Conservation (phyloP, 1,140 invertebrate genomes). For the Heliothis subflexa region DNA sequence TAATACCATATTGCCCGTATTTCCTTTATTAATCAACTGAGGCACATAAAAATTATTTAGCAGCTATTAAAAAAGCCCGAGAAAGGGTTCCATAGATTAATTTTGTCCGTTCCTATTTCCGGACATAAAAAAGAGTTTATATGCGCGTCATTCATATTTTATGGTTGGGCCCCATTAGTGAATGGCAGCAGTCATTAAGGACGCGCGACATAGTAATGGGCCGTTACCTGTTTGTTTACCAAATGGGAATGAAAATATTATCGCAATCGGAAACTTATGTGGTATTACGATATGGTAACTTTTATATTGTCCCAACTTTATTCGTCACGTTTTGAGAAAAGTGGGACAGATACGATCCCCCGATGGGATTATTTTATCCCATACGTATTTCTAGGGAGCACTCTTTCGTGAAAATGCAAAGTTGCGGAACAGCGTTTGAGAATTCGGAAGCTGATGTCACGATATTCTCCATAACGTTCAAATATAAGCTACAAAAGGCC, state of each 20-base stretch:
- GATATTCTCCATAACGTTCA: not conserved
- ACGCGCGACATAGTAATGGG: slow-evolving; percentile 31
- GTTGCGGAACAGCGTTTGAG: too few relatives aligned
- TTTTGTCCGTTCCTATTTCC: slow-evolving; percentile 36
- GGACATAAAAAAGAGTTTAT: slow-evolving; percentile 30
- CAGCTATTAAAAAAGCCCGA: slow-evolving; percentile 1
- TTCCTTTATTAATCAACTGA: too few relatives aligned
- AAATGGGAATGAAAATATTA: slow-evolving; percentile 30
- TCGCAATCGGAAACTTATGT: not conserved
- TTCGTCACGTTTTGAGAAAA: too few relatives aligned
- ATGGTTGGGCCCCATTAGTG: slow-evolving; percentile 17
- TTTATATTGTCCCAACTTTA: too few relatives aligned
- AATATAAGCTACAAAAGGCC: not conserved
- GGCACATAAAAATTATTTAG: not conserved
- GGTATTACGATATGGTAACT: not conserved
- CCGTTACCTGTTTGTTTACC: slow-evolving; percentile 21
- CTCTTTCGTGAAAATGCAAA: too few relatives aligned
- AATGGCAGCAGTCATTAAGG: slow-evolving; percentile 41
- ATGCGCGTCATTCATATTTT: slow-evolving; percentile 30
- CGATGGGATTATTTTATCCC: too few relatives aligned
- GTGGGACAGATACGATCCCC: too few relatives aligned
- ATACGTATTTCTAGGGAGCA: too few relatives aligned
- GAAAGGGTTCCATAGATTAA: slow-evolving; percentile 9
- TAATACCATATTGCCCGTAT: too few relatives aligned
- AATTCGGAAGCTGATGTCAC: too few relatives aligned